Conservation (phyloP, 2,113 vertebrate genomes). For the Oceanodroma tethys region DNA sequence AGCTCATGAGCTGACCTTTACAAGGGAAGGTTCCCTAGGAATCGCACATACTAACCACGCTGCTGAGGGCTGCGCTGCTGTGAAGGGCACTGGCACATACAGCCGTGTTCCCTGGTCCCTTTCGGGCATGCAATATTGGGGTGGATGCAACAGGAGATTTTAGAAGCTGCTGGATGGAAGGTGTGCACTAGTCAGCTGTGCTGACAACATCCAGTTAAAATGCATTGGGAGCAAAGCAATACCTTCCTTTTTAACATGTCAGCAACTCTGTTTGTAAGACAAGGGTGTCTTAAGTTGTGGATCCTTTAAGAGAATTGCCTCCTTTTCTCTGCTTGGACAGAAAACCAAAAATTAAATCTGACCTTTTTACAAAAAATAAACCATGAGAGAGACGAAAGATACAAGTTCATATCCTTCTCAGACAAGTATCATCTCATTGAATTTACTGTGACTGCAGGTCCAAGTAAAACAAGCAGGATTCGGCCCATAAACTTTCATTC, state of each 20-base stretch:
- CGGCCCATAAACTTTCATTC: slow-evolving; percentile 30
- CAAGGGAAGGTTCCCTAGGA: background rate
- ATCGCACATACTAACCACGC: background rate
- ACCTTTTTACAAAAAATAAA: slow-evolving; percentile 26
- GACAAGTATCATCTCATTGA: background rate
- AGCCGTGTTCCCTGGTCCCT: background rate
- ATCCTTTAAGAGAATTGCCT: background rate
- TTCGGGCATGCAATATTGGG: background rate
- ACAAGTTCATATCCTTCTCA: background rate
- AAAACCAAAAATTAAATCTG: slow-evolving; percentile 3
- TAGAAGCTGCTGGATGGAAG: background rate
- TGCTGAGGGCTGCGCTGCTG: background rate
- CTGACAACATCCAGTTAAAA: background rate
- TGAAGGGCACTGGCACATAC: background rate
- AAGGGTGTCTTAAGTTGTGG: background rate
- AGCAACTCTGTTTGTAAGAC: background rate
- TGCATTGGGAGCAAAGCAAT: fast-evolving
- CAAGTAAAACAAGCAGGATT: slow-evolving; percentile 37
- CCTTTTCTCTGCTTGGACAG: background rate
- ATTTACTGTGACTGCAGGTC: background rate
- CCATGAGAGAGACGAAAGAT: background rate
- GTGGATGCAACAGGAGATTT: background rate
- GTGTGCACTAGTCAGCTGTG: background rate
- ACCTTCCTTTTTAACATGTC: background rate
- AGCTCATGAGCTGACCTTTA: background rate